Conservation (phyloP, 2,888 invertebrate species). For the Drosophila mimica region DNA sequence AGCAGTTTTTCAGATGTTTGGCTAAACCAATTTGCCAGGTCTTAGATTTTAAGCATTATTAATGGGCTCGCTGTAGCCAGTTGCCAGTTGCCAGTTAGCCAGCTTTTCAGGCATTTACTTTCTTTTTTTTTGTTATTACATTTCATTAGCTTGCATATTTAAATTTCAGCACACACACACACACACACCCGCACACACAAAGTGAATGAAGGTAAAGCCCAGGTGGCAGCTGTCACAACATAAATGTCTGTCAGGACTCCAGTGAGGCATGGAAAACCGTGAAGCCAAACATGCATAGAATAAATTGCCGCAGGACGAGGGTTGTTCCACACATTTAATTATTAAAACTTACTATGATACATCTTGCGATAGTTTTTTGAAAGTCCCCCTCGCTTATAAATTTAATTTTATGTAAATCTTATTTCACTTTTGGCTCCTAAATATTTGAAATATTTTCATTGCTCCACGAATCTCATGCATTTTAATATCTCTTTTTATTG, state of each 20-base stretch:
- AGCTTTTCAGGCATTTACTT: constrained; percentile 29
- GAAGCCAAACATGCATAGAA: constrained; percentile 51
- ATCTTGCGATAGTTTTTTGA: background rate
- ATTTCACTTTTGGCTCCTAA: background rate
- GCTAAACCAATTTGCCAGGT: constrained; percentile 77
- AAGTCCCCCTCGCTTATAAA: background rate
- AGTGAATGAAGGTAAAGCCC: constrained; percentile 37
- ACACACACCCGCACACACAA: too few species aligned
- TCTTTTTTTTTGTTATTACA: constrained; percentile 41
- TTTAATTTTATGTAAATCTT: background rate
- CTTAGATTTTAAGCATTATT: constrained; percentile 80
- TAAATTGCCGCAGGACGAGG: constrained; percentile 26
- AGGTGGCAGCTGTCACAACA: constrained; percentile 57
- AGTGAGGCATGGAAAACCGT: constrained; percentile 48
- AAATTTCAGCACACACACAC: constrained; percentile 54
- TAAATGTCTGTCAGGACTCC: constrained; percentile 48
- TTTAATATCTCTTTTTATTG: background rate
- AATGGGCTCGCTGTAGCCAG: constrained; percentile 50
- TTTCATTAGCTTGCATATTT: constrained; percentile 57
- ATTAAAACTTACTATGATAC: constrained; percentile 12
- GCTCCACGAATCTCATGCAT: background rate
- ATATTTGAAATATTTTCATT: background rate
- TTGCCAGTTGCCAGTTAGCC: constrained; percentile 24
- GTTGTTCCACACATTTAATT: constrained; percentile 2
- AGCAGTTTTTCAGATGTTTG: constrained; percentile 43